Base-by-base conservation (phyloP, 1,140 invertebrate genomes). In the Bombus affinis region DNA sequence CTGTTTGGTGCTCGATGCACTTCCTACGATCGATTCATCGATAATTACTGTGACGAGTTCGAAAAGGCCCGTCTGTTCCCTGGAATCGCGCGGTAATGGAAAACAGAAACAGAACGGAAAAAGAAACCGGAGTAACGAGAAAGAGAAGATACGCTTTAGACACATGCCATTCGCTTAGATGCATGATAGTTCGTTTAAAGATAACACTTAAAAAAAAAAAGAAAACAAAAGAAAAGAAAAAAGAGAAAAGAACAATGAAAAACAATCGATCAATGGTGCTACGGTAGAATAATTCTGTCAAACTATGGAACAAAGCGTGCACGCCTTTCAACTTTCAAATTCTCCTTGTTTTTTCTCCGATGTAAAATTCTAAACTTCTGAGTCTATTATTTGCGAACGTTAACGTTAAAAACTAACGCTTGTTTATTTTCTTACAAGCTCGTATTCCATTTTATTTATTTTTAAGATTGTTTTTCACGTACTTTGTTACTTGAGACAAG, bases 11-110 rank as follows among this genome's bases (percentile, higher is more conserved):
- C 79, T 85, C 59, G 78, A 81, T 81, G 78, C 78, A 74, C 70
- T 81, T 70, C 44, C 78, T 35, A 32, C 71, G 79, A 85, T 85
- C 78, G 84, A 85, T 85, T 68, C 79, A 59, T 85, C 84, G 84
- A 81, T 85, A 85, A 85, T 85, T 85, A 85, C 84, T 53, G 12
- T 53, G 84, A 81, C 71, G 39, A 68, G 59, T 81, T 42, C 39
- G 71, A 85, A 81, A 74, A 72, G 68, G 66, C 32, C 44, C 75
- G 76, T 35, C 22, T n/a, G 72, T 15, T 53, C 25, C 59, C 35
- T 12, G 37, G 66, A 57, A 83, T 70, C 44, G 62, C 22, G 28
- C 74, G 44, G 35, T 76, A 83, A 76, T 76, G 47, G 82, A 70
- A 78, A 83, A 83, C 66, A 28, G 12, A 37, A 35, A 12, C 13